A percentile compares a stretch with the other conserved stretches of the same genome.
These are phyloP conservation scores for Caenorhabditis briggsae DNA, from an alignment of 1,140 invertebrate genomes.

Conservation along the genomic window DNA sequence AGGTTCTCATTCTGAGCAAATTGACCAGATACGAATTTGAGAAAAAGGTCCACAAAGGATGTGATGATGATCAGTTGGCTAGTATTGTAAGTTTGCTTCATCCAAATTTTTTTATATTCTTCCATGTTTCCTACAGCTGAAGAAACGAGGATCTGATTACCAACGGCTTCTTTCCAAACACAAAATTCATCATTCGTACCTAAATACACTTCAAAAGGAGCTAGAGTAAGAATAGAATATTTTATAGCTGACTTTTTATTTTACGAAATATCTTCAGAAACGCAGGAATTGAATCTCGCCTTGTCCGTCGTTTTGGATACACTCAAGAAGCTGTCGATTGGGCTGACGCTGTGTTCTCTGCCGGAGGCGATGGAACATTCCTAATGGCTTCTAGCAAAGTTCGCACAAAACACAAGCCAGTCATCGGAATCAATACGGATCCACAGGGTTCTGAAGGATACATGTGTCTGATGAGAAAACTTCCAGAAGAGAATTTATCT, in stretches of 20 bases:
- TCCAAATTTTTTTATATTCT: neutral
- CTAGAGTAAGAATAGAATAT: conserved; percentile 64
- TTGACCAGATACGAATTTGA: conserved; percentile 63
- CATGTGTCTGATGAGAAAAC: conserved; percentile 88
- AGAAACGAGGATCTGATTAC: conserved; percentile 66
- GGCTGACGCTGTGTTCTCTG: conserved; percentile 93
- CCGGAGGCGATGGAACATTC: conserved; percentile 97
- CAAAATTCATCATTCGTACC: conserved; percentile 62
- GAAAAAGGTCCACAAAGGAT: conserved; percentile 40
- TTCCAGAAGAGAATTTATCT: conserved; percentile 82
- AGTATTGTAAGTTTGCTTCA: conserved; percentile 42
- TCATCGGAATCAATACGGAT: conserved; percentile 96
- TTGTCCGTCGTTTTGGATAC: conserved; percentile 71
- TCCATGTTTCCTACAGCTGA: conserved; percentile 60
- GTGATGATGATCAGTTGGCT: conserved; percentile 32
- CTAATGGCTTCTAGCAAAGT: conserved; percentile 91
- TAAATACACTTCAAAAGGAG: conserved; percentile 59
- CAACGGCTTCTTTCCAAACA: conserved; percentile 60
- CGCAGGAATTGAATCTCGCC: conserved; percentile 66
- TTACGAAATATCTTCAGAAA: conserved; percentile 57
- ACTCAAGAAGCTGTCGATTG: conserved; percentile 84
- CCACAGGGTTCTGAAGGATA: conserved; percentile 90
- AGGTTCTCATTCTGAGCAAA: conserved; percentile 62
- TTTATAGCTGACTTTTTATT: neutral
- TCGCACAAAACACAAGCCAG: conserved; percentile 84